phyloP scores from a whole-genome alignment of 37 sponge, comb jelly and placozoan species.

The Eunapius fragilis region DNA sequence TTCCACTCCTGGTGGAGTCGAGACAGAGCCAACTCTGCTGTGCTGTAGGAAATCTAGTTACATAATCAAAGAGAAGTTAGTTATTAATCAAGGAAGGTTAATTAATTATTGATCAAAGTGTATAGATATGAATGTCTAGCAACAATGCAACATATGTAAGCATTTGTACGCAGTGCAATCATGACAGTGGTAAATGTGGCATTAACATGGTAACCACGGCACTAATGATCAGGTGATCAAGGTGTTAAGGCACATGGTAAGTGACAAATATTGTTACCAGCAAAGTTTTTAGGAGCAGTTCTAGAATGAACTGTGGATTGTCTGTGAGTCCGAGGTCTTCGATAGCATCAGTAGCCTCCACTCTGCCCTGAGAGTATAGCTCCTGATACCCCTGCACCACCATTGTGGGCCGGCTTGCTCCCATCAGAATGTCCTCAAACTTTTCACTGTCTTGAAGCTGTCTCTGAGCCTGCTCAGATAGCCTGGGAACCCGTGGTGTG shows the following conservation, averaged over 20 bases:
- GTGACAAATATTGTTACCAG: conserved; percentile 4
- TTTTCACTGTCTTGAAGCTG: conserved; percentile 69
- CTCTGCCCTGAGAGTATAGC: conserved; percentile 64
- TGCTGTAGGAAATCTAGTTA: conserved; percentile 38
- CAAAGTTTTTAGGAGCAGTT: conserved; percentile 31
- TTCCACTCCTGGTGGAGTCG: conserved; percentile 42
- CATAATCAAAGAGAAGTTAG: not conserved
- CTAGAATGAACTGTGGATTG: not conserved
- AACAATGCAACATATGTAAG: no score
- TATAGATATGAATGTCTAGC: no score
- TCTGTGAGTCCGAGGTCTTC: conserved; percentile 4
- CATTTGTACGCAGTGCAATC: no score
- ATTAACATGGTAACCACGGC: no score
- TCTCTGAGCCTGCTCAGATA: conserved; percentile 80
- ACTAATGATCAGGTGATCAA: not conserved
- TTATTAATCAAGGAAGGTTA: not conserved
- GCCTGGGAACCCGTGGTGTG: conserved; percentile 65
- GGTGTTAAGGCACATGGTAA: not conserved
- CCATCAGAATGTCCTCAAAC: conserved; percentile 76
- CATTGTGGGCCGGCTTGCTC: conserved; percentile 48
- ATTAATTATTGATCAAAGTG: not conserved
- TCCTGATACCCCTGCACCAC: conserved; percentile 63
- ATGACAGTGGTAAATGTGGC: no score
- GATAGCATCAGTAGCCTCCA: conserved; percentile 69
- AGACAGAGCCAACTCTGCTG: conserved; percentile 7